Evolutionary conservation across 2,113 vertebrate genomes (phyloP).

Genomic region (Helogale parvula): DNA sequence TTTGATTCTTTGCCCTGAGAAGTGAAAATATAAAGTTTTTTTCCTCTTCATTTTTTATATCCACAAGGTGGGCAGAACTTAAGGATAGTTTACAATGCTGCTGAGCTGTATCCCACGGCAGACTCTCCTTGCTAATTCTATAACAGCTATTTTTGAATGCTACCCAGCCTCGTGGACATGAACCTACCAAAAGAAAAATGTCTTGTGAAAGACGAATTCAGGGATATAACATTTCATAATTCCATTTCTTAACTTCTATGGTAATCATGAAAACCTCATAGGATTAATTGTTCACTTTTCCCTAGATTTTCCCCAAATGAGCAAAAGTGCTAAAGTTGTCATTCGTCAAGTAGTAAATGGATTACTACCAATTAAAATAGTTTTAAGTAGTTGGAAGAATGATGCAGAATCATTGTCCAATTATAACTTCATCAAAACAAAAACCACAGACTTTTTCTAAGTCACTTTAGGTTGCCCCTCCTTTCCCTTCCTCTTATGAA

Average conservation of each 20-base stretch:
- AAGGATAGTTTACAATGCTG: conserved; percentile 79
- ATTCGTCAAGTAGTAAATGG: conserved; percentile 43
- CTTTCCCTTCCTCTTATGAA: neutral
- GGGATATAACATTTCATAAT: neutral
- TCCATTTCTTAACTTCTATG: neutral
- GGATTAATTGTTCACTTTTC: neutral
- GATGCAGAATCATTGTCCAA: conserved; percentile 37
- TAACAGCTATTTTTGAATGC: conserved; percentile 90
- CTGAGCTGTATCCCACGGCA: conserved; percentile 86
- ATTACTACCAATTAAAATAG: conserved; percentile 10
- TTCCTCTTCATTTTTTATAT: conserved; percentile 87
- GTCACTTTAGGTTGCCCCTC: neutral
- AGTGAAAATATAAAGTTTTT: conserved; percentile 85
- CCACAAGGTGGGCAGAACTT: conserved; percentile 86
- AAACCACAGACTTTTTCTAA: conserved; percentile 38
- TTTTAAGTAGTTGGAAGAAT: neutral
- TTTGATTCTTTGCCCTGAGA: conserved; percentile 83
- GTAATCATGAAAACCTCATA: neutral
- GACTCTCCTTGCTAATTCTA: conserved; percentile 79
- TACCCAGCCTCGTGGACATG: conserved; percentile 89
- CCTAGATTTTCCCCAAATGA: neutral
- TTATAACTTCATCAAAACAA: conserved; percentile 44
- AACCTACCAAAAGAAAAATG: conserved; percentile 80
- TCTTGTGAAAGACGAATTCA: neutral
- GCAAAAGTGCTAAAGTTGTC: conserved; percentile 41